phyloP scores from a whole-genome alignment of 2,888 invertebrate genomes.

The Agrilus cyanescens region DNA sequence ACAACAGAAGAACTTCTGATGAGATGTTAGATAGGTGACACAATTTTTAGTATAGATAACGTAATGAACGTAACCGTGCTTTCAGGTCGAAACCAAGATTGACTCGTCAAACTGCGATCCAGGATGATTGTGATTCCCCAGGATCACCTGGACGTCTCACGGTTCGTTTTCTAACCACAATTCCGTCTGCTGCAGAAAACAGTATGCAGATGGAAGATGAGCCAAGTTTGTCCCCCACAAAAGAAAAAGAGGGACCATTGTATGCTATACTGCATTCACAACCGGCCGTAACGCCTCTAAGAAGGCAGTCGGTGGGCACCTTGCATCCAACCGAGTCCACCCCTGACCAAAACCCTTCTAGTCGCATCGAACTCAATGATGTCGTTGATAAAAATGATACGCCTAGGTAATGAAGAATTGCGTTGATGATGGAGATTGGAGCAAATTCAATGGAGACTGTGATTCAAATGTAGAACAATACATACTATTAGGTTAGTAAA shows the following conservation, averaged over 20 bases:
- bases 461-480: neutral
- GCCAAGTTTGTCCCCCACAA: conserved; percentile 31
- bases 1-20: no score
- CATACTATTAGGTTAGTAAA: no score
- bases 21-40: no score
- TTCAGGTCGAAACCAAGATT: conserved; percentile 55
- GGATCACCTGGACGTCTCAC: conserved; percentile 42
- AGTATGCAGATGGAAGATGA: conserved; percentile 58
- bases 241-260: conserved; percentile 30
- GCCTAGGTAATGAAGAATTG: conserved; percentile 22
- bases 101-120: conserved; percentile 69
- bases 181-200: conserved; percentile 62
- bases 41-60: no score
- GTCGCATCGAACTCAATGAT: conserved; percentile 23
- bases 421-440: neutral
- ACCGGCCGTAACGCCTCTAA: conserved; percentile 20
- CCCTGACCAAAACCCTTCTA: conserved; percentile 15
- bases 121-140: conserved; percentile 58
- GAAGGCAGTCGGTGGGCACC: conserved; percentile 34
- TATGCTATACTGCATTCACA: conserved; percentile 34
- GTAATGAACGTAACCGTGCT: no score
- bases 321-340: conserved; percentile 29
- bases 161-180: conserved; percentile 54
- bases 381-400: conserved; percentile 16
- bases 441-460: neutral